Evolutionary conservation across 2,113 vertebrate genomes (phyloP).

Genomic region (Leiothrix lutea): DNA sequence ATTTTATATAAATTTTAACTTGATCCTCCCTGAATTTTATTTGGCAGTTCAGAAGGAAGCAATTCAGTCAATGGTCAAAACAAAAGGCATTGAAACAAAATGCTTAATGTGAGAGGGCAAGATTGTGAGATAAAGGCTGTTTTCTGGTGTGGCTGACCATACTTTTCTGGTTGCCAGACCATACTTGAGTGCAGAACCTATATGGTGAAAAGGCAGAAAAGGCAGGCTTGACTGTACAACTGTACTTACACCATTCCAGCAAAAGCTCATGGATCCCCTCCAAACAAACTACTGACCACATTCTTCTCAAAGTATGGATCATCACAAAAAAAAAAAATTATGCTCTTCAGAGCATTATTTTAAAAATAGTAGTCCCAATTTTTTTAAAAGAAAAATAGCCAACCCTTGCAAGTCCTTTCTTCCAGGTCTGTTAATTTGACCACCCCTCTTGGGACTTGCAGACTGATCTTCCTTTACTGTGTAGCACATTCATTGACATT

Average conservation of each 20-base stretch:
- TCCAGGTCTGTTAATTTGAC: neutral
- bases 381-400: neutral
- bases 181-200: neutral
- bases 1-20: neutral
- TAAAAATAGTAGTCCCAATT: neutral
- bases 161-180: neutral
- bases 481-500: constrained; percentile 76
- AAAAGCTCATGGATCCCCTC: neutral
- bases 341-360: neutral
- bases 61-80: neutral
- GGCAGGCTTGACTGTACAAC: neutral
- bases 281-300: neutral
- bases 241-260: neutral
- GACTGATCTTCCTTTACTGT: constrained; percentile 70
- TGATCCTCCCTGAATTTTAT: neutral
- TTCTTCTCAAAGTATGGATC: neutral
- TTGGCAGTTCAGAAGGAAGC: neutral
- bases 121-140: neutral
- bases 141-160: neutral
- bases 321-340: neutral
- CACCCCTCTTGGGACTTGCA: neutral
- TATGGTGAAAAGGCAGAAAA: constrained; percentile 7
- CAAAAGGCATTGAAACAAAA: neutral
- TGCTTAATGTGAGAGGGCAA: neutral
- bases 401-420: neutral